phyloP scores from a whole-genome alignment of 1,140 invertebrate genomes.

The Tetramorium alpestre region DNA sequence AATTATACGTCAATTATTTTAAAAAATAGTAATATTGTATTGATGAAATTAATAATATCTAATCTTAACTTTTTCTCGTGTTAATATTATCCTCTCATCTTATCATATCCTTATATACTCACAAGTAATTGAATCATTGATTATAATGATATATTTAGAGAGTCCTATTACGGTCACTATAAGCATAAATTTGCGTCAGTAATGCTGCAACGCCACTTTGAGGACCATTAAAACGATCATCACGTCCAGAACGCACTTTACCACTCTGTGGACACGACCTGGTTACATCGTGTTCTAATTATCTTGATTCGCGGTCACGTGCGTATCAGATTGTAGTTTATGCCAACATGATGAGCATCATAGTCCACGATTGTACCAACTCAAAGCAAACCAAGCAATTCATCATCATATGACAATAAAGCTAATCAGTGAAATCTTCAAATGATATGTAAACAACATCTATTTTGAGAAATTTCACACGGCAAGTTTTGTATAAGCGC shows the following conservation, averaged over 20 bases:
- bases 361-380: conserved; percentile 53
- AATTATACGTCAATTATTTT: neutral
- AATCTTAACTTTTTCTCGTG: neutral
- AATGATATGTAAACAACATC: neutral
- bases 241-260: conserved; percentile 74
- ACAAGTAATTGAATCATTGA: neutral
- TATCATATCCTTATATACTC: neutral
- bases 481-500: neutral
- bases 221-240: conserved; percentile 74
- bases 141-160: neutral
- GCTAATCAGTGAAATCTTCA: neutral
- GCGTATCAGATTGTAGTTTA: conserved; percentile 72
- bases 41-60: neutral
- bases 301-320: conserved; percentile 71
- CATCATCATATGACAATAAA: neutral
- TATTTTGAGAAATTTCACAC: neutral
- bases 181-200: conserved; percentile 31
- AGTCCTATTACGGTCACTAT: neutral
- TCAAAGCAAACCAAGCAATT: conserved; percentile 45
- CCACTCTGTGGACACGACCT: conserved; percentile 73
- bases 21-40: neutral
- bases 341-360: conserved; percentile 32
- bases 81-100: neutral
- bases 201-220: conserved; percentile 57
- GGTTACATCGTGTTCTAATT: conserved; percentile 77